These are phyloP conservation scores for Meandrusa payeni DNA, from an alignment of 2,888 invertebrate species.

Conservation along the genomic window DNA sequence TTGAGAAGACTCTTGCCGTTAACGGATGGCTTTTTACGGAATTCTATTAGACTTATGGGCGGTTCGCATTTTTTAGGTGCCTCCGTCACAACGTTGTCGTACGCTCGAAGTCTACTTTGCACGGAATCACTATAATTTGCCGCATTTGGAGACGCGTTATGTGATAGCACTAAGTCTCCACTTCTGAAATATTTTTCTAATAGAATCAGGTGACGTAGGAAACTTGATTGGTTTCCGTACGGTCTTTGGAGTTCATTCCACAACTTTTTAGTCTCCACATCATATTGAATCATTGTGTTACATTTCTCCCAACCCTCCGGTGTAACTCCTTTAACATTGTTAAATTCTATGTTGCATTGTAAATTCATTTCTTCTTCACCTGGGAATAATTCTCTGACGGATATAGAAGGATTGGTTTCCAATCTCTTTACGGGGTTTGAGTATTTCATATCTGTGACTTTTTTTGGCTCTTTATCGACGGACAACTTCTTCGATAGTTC, in stretches of 20 bases:
- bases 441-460: slow-evolving; percentile 60
- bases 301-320: slow-evolving; percentile 93
- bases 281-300: slow-evolving; percentile 89
- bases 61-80: slow-evolving; percentile 51
- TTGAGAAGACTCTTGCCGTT: slow-evolving; percentile 72
- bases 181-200: slow-evolving; percentile 91
- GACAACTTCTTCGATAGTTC: slow-evolving; percentile 67
- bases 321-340: slow-evolving; percentile 85
- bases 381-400: slow-evolving; percentile 89
- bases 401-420: slow-evolving; percentile 91
- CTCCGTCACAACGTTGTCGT: slow-evolving; percentile 81
- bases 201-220: slow-evolving; percentile 88
- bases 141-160: slow-evolving; percentile 87
- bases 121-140: slow-evolving; percentile 90
- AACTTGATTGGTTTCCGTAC: slow-evolving; percentile 93
- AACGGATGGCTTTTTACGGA: slow-evolving; percentile 62
- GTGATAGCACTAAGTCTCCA: slow-evolving; percentile 87
- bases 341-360: slow-evolving; percentile 88
- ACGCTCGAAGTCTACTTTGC: slow-evolving; percentile 88
- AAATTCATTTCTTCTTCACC: slow-evolving; percentile 91
- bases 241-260: slow-evolving; percentile 93
- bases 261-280: slow-evolving; percentile 88
- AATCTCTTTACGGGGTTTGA: slow-evolving; percentile 84
- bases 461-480: slow-evolving; percentile 64
- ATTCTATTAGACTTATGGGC: slow-evolving; percentile 64